Base-by-base conservation (phyloP, 2,113 vertebrate genomes). In the Ardeotis arabs region DNA sequence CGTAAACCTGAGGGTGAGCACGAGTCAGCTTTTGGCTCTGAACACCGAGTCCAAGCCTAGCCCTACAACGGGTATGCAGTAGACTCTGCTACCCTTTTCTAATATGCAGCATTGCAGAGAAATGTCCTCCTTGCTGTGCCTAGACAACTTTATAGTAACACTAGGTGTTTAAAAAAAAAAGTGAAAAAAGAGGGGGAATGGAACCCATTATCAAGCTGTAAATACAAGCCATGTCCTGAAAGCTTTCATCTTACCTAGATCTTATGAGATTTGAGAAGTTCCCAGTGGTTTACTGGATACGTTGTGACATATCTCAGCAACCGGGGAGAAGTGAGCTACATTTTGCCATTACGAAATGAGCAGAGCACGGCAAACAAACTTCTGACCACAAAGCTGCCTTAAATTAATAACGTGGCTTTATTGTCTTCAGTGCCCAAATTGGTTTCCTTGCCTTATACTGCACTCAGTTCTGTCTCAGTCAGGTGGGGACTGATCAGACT, bases 171-270 rank as follows among this genome's bases (percentile, higher is more conserved):
- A 39, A 15, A n/a, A 17, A 20, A 28, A 37, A 6, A 7, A 3
- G 17, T 25, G 15, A 10, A 31, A 5, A 2, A 12, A 14, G 7
- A 11, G 24, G 25, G 7, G 22, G 1, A 4, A 22, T 9, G 11
- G 50, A 66, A 58, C 8, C 28, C 47, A 27, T 67, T 63, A 58
- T 12, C 84, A 47, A 67, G 8, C 13, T 37, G 31, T 55, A 81
- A 70, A 63, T 50, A 84, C 5, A 77, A 53, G 89, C 58, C 19
- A 50, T 31, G 14, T 44, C 53, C n/a, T 19, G 35, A 27, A 87
- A 87, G 47, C 9, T 24, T 68, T 60, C 33, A 68, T 56, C 28
- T 82, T 56, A 64, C 14, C 66, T 49, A 72, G 5, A 25, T 47
- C 3, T 17, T 62, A 27, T 76, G 49, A 31, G 24, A 53, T 91